A percentile compares a stretch with the other conserved stretches of the same genome.
These are phyloP conservation scores for Psittacus erithacus DNA, from an alignment of 2,113 vertebrate species.

Conservation along the genomic window DNA sequence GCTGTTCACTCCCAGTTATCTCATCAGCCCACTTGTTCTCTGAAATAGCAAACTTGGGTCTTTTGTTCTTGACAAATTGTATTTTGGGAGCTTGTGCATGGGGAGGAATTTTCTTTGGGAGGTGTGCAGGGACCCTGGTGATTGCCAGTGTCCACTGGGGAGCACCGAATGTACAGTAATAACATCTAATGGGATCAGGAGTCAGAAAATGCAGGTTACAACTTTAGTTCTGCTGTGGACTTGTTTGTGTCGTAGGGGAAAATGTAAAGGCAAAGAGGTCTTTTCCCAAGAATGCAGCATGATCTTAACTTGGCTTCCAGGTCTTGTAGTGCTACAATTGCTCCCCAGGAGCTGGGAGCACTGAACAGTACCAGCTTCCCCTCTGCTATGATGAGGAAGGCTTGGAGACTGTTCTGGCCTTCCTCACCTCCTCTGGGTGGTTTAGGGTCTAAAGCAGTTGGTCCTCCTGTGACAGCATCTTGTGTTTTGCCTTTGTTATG, in stretches of 20 bases:
- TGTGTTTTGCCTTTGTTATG: background rate
- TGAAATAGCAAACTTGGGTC: slow-evolving; percentile 3
- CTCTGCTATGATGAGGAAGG: accelerated
- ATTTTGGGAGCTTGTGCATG: accelerated
- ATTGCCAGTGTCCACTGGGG: background rate
- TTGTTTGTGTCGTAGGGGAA: background rate
- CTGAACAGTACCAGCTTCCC: background rate
- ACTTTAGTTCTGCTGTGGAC: background rate
- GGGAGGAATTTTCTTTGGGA: background rate
- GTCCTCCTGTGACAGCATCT: background rate
- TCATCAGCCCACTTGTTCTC: slow-evolving; percentile 46
- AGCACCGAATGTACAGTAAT: accelerated
- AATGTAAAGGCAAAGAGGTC: background rate
- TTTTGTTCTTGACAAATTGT: slow-evolving; percentile 6
- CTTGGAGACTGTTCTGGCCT: background rate
- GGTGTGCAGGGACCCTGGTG: background rate
- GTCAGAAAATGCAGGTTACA: background rate
- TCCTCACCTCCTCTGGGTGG: background rate
- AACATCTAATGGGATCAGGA: background rate
- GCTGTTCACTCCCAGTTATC: slow-evolving; percentile 5
- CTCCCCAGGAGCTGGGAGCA: background rate
- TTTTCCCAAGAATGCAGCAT: background rate
- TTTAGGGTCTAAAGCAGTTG: background rate
- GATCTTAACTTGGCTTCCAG: background rate
- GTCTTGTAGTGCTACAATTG: background rate